A percentile compares a stretch with the other conserved stretches of the same genome.
phyloP scores from a whole-genome alignment of 53 echinoderm and acorn worm genomes.

The Arbacia lixula region DNA sequence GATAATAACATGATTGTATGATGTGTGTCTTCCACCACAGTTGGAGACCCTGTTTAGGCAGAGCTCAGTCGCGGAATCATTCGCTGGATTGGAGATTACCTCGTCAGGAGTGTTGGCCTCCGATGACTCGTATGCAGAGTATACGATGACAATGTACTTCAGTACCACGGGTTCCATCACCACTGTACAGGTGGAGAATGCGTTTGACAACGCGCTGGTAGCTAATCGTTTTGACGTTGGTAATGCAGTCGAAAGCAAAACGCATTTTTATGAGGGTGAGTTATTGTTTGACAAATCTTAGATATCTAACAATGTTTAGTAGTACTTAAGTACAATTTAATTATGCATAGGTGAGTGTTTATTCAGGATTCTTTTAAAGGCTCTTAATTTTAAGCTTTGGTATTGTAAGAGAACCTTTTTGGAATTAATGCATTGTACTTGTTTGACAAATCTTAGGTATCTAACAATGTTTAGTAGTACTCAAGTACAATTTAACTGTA shows the following conservation, averaged over 20 bases:
- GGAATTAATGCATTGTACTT: no score
- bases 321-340: no score
- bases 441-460: no score
- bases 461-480: no score
- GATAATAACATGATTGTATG: no score
- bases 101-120: background rate
- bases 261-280: constrained; percentile 61
- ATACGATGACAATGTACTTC: constrained; percentile 50
- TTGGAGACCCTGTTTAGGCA: constrained; percentile 36
- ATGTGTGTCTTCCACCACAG: constrained; percentile 1
- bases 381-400: no score
- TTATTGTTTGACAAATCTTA: no score
- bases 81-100: constrained; percentile 8
- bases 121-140: constrained; percentile 4
- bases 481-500: no score
- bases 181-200: constrained; percentile 35
- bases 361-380: no score
- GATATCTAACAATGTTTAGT: no score
- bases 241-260: constrained; percentile 43
- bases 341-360: no score
- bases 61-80: background rate
- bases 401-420: no score
- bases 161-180: constrained; percentile 5
- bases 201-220: constrained; percentile 56
- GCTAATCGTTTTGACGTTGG: constrained; percentile 57